Conservation (phyloP, 2,888 invertebrate genomes). For the Drosophila aldrichi region DNA sequence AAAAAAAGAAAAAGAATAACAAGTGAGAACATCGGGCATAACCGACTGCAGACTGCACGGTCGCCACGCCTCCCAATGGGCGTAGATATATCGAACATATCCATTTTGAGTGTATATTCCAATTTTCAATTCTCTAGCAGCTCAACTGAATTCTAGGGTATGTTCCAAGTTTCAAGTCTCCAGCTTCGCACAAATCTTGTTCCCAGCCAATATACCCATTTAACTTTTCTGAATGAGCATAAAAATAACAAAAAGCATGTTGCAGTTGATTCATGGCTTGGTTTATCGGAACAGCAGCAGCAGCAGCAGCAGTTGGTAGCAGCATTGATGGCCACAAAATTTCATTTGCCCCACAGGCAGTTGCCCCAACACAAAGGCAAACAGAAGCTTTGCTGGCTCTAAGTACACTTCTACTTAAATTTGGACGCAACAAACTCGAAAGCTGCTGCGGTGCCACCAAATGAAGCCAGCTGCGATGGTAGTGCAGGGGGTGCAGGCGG, state of each 20-base stretch:
- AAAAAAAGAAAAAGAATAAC: neutral
- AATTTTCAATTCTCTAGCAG: too few relatives aligned
- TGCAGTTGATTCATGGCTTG: conserved; percentile 37
- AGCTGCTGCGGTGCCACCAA: conserved; percentile 17
- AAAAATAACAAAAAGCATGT: neutral
- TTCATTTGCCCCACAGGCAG: conserved; percentile 39
- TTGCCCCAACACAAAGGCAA: conserved; percentile 32
- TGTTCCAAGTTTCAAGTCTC: too few relatives aligned
- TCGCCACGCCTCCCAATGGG: too few relatives aligned
- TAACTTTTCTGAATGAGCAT: too few relatives aligned
- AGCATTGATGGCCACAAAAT: conserved; percentile 48
- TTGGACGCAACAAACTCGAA: conserved; percentile 13
- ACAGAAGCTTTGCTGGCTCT: conserved; percentile 42
- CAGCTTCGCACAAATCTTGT: too few relatives aligned
- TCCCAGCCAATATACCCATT: too few relatives aligned
- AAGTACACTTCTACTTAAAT: conserved; percentile 41
- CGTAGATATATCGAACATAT: too few relatives aligned
- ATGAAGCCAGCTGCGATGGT: conserved; percentile 5
- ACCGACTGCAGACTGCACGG: too few relatives aligned
- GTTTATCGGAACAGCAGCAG: conserved; percentile 2
- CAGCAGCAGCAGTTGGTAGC: neutral
- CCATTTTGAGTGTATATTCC: too few relatives aligned
- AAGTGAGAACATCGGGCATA: neutral
- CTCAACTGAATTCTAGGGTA: too few relatives aligned
- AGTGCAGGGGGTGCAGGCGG: too few relatives aligned